These are phyloP conservation scores for Coturnix japonica DNA, from an alignment of 2,113 vertebrate genomes.

Conservation along the genomic window DNA sequence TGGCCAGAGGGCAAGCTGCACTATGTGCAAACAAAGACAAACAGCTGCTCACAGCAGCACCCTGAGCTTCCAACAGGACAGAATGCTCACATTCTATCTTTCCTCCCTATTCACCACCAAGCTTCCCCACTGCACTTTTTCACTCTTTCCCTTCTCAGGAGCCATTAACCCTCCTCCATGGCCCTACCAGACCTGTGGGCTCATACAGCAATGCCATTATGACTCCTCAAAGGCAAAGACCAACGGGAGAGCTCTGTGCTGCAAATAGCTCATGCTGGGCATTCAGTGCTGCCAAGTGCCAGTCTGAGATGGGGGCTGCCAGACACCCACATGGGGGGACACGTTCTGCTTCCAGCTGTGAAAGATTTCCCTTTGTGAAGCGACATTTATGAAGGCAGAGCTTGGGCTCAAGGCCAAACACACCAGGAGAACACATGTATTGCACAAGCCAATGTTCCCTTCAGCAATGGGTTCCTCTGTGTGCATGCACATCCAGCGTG, in stretches of 20 bases:
- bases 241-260: not conserved
- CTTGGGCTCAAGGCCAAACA: not conserved
- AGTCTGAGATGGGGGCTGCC: not conserved
- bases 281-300: accelerated
- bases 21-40: not conserved
- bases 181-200: not conserved
- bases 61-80: not conserved
- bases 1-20: not conserved
- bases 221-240: not conserved
- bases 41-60: not conserved
- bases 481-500: accelerated
- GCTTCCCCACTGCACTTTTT: not conserved
- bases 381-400: not conserved
- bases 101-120: not conserved
- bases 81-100: not conserved
- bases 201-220: not conserved
- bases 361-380: not conserved
- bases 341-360: not conserved
- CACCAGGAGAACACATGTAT: not conserved
- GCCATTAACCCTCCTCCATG: not conserved
- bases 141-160: not conserved
- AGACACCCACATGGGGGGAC: not conserved
- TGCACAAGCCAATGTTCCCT: not conserved
- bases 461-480: not conserved
- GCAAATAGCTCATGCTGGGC: not conserved